Percentiles rank a stretch among this genome's conserved stretches.
phyloP scores from a whole-genome alignment of 2,888 invertebrate species.

The Aquatica leii region DNA sequence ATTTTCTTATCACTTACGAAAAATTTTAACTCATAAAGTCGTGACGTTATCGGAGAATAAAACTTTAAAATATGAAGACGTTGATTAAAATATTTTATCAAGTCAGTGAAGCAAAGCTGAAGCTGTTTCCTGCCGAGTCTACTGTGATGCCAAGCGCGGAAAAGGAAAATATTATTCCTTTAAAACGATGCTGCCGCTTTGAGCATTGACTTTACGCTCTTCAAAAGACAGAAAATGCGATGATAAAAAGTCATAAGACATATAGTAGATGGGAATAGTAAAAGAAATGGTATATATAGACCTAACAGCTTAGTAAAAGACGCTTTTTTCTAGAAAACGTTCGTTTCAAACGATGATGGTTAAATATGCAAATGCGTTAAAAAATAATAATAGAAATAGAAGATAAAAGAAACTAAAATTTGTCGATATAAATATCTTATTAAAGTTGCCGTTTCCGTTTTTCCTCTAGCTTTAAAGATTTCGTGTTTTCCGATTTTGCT shows the following conservation, averaged over 20 bases:
- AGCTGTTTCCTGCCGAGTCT: slow-evolving; percentile 48
- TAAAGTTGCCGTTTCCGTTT: not conserved
- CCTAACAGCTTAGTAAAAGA: slow-evolving; percentile 29
- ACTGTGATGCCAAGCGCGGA: slow-evolving; percentile 43
- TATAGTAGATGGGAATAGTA: slow-evolving; percentile 39
- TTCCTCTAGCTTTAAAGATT: too few species aligned
- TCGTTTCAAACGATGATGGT: slow-evolving; percentile 23
- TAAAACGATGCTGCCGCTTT: slow-evolving; percentile 52
- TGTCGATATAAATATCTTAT: slow-evolving; percentile 6
- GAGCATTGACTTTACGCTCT: slow-evolving; percentile 49
- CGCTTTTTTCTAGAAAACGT: slow-evolving; percentile 22
- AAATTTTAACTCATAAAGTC: slow-evolving; percentile 41
- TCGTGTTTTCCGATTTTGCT: not conserved
- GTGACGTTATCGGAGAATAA: slow-evolving; percentile 47
- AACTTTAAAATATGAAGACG: slow-evolving; percentile 52
- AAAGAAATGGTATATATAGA: slow-evolving; percentile 31
- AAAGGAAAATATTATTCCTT: slow-evolving; percentile 55
- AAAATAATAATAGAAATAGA: slow-evolving; percentile 13
- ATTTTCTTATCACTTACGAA: slow-evolving; percentile 26
- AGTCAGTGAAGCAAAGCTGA: slow-evolving; percentile 49
- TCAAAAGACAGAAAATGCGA: slow-evolving; percentile 44
- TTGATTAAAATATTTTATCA: slow-evolving; percentile 57
- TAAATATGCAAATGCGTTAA: slow-evolving; percentile 34
- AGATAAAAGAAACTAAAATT: not conserved
- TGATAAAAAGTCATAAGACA: slow-evolving; percentile 47